Percentiles rank a stretch among this genome's conserved stretches.
These are phyloP conservation scores for Malurus melanocephalus DNA, from an alignment of 2,113 vertebrate genomes.

Conservation along the genomic window DNA sequence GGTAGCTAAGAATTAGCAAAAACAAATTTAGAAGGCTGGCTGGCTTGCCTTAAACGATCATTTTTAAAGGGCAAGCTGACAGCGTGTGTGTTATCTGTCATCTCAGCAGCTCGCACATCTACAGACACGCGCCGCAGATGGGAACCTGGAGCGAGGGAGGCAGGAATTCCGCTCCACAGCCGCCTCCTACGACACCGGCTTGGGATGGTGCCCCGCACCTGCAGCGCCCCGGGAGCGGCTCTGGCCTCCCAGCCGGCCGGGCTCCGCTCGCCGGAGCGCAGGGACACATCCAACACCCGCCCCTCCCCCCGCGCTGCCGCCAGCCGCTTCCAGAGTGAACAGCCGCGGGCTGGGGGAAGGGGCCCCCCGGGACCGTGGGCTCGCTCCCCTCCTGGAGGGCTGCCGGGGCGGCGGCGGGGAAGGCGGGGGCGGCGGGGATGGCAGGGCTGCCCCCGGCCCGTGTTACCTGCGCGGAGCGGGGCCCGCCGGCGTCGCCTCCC, in stretches of 20 bases:
- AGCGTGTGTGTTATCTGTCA: not conserved
- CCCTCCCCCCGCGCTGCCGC: not conserved
- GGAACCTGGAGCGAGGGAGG: not conserved
- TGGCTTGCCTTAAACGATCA: not conserved
- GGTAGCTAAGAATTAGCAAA: not conserved
- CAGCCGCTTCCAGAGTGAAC: not conserved
- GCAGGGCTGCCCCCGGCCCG: not conserved
- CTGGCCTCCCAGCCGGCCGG: not conserved
- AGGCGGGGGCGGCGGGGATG: not conserved
- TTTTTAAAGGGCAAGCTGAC: not conserved
- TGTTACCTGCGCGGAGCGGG: not conserved
- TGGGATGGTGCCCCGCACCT: not conserved
- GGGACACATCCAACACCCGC: not conserved
- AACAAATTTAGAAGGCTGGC: not conserved
- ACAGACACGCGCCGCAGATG: not conserved
- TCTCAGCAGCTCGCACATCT: not conserved
- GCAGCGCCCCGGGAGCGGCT: fast-evolving
- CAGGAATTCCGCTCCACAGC: not conserved
- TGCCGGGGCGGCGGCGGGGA: not conserved
- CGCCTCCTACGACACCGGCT: not conserved
- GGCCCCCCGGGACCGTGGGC: not conserved
- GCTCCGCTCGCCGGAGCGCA: not conserved
- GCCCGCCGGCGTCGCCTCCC: no score
- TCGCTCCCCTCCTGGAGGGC: not conserved
- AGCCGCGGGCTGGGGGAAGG: not conserved